Evolutionary conservation across 2,888 invertebrate genomes (phyloP), one percentile per base, ranked within the genome.

Genomic region (Clunio marinus): DNA sequence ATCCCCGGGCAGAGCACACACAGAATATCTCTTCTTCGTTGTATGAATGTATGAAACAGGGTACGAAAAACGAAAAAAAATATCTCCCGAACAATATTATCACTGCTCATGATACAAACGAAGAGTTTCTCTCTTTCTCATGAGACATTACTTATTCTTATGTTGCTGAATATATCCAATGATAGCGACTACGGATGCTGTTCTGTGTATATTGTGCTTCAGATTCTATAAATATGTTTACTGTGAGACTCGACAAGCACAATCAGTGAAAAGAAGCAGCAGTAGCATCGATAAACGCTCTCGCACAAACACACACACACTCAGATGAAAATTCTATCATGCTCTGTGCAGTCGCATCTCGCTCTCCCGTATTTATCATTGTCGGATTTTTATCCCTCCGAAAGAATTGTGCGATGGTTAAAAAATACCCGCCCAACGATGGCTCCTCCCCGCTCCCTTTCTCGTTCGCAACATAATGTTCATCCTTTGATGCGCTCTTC

Each of bases 401-500:
- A 5, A 13, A 32, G 35, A 51, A 17, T n/a, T n/a, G n/a, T n/a
- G 51, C 8, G 51, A 51, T 13, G n/a, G 51, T 51, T 51, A 8
- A 22, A 17, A 51, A 51, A 17, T 5, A 13, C 51, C 17, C 51
- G 51, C 51, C 51, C 51, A 51, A 7, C n/a, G 51, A 51, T 51
- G 22, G 22, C 51, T 51, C 51, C 51, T 17, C 51, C 51, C 51
- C 51, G 20, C 5, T 32, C 13, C 35, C 35, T 13, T 32, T 32
- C n/a, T n/a, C n/a, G n/a, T n/a, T 5, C 35, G 13, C 20, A 51
- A 51, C 7, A 51, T 32, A 5, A 13, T 32, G 35, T 32, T 51
- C 51, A 51, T 51, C 51, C 51, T 51, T 51, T 51, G 51, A 51
- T 51, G 51, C 51, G 35, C 66, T 66, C 66, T 55, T 66, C 55